Percentiles rank a stretch among this genome's conserved stretches.
These are phyloP conservation scores for Salvator merianae DNA, from an alignment of 2,113 vertebrate genomes.

Conservation along the genomic window DNA sequence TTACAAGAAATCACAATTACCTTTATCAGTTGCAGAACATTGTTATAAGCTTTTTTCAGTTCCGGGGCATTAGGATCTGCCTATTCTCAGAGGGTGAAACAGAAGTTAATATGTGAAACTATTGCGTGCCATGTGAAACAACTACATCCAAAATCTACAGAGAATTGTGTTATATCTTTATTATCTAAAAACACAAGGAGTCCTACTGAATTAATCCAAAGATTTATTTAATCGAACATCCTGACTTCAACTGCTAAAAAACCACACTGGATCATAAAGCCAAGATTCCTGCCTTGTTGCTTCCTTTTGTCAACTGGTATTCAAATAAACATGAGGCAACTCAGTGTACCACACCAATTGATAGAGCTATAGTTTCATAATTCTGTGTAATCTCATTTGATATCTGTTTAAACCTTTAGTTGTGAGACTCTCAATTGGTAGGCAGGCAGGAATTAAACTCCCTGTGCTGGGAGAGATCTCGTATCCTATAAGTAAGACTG, in stretches of 20 bases:
- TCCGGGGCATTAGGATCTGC: slow-evolving; percentile 86
- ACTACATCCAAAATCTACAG: background rate
- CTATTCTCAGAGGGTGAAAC: slow-evolving; percentile 66
- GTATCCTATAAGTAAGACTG: too few relatives aligned
- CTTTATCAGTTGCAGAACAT: slow-evolving; percentile 90
- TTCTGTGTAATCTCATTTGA: background rate
- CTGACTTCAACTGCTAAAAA: background rate
- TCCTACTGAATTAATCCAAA: background rate
- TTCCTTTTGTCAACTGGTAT: too few relatives aligned
- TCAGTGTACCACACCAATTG: too few relatives aligned
- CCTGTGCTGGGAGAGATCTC: too few relatives aligned
- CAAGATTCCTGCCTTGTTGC: too few relatives aligned
- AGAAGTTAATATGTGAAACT: background rate
- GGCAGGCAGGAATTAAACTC: too few relatives aligned
- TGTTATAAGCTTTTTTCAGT: slow-evolving; percentile 84
- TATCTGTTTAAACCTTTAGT: background rate
- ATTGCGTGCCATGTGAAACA: slow-evolving; percentile 10
- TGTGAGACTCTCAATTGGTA: too few relatives aligned
- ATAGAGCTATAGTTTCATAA: background rate
- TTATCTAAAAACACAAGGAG: background rate
- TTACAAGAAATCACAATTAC: slow-evolving; percentile 67
- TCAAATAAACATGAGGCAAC: too few relatives aligned
- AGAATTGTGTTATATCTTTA: background rate
- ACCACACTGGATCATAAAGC: background rate
- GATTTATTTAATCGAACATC: background rate